These are phyloP conservation scores for Scrobipalpa costella DNA, from an alignment of 2,888 invertebrate species.

Conservation along the genomic window DNA sequence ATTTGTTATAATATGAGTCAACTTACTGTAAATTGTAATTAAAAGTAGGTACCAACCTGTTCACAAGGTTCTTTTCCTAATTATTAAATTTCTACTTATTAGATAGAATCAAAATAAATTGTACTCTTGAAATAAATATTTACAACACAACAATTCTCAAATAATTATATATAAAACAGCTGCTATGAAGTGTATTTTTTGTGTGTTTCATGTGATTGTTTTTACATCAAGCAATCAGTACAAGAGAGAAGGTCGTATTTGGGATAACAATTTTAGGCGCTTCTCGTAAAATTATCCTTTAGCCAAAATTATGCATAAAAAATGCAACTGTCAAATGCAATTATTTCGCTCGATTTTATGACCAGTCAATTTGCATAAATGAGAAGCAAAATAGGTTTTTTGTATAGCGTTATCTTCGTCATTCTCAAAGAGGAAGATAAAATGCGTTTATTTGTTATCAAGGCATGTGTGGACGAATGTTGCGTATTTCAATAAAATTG, in stretches of 20 bases:
- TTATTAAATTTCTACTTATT: background rate
- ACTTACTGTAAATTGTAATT: too few species aligned
- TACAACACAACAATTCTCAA: background rate
- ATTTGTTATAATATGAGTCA: too few species aligned
- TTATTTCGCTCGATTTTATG: background rate
- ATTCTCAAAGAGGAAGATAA: too few species aligned
- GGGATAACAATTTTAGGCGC: background rate
- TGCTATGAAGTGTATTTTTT: background rate
- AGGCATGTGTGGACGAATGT: too few species aligned
- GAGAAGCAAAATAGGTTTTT: background rate
- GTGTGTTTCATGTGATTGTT: background rate
- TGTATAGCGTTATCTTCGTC: background rate
- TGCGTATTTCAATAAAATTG: background rate
- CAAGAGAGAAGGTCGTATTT: background rate
- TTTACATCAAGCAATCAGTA: background rate
- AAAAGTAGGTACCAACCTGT: background rate
- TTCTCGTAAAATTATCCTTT: background rate
- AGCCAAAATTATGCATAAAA: background rate
- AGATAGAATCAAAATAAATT: background rate
- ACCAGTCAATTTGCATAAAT: background rate
- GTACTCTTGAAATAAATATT: background rate
- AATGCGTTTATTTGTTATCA: constrained; percentile 4
- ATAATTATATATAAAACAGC: background rate
- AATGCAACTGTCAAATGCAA: constrained; percentile 2
- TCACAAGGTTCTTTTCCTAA: background rate